These are phyloP conservation scores for Drosophila infuscata DNA, from an alignment of 2,888 invertebrate species.

Conservation along the genomic window DNA sequence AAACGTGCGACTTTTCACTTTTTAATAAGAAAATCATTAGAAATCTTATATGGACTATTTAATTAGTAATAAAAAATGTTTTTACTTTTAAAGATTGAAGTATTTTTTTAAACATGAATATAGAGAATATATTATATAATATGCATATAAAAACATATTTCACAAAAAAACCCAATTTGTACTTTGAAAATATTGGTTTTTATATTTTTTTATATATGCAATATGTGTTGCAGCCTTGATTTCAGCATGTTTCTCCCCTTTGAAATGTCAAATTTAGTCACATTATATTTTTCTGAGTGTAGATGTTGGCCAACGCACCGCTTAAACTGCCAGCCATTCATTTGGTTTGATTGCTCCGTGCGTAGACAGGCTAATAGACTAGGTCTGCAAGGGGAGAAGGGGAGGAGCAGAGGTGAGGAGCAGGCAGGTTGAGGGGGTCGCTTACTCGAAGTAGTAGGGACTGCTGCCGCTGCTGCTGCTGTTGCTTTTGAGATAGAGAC, in stretches of 20 bases:
- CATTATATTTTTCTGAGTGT: not conserved
- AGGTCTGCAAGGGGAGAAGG: not conserved
- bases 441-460: constrained; percentile 2
- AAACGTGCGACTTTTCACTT: not conserved
- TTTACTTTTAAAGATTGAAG: not conserved
- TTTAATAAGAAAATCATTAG: not conserved
- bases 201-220: too few relatives aligned
- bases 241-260: not conserved
- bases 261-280: not conserved
- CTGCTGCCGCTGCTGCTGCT: not conserved
- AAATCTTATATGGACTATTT: not conserved
- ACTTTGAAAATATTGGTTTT: not conserved
- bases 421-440: not conserved
- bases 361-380: constrained; percentile 40
- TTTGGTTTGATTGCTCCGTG: constrained; percentile 63
- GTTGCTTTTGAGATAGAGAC: constrained; percentile 15
- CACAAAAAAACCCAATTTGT: not conserved
- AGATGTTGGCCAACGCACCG: constrained; percentile 21
- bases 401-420: not conserved
- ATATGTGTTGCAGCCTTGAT: not conserved
- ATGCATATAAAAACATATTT: not conserved
- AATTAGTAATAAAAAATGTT: not conserved
- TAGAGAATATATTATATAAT: not conserved
- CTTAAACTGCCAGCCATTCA: constrained; percentile 51
- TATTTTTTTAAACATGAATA: not conserved